These are phyloP conservation scores for Thamnophis elegans DNA, from an alignment of 2,797 vertebrate species.

Conservation along the genomic window DNA sequence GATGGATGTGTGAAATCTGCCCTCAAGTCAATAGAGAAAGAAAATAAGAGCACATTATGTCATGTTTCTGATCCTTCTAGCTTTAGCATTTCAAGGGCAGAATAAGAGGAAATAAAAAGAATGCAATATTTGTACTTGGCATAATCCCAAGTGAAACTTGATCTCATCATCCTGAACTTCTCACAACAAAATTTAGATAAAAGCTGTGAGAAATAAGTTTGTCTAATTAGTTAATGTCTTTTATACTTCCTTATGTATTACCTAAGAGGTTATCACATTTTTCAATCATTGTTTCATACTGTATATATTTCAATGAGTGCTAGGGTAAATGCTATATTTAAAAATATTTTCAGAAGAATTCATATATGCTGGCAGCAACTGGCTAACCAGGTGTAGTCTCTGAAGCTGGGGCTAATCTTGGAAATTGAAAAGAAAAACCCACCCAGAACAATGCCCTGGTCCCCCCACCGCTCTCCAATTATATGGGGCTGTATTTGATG, in stretches of 20 bases:
- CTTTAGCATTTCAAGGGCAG: not conserved
- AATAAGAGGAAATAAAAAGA: constrained; percentile 36
- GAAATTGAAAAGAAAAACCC: not conserved
- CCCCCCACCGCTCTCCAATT: not conserved
- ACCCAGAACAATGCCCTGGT: not conserved
- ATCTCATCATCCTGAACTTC: constrained; percentile 59
- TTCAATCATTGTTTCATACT: not conserved
- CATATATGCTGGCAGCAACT: not conserved
- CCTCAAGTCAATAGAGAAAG: constrained; percentile 45
- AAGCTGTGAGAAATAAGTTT: not conserved
- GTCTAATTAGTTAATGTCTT: not conserved
- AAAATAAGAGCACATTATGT: constrained; percentile 31
- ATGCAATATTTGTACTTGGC: constrained; percentile 56
- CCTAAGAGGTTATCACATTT: not conserved
- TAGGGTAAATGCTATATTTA: not conserved
- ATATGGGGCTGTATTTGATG: not conserved
- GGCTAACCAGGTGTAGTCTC: not conserved
- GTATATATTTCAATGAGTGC: not conserved
- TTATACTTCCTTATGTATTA: not conserved
- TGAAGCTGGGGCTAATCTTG: not conserved
- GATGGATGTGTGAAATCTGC: constrained; percentile 35
- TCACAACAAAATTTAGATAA: constrained; percentile 26
- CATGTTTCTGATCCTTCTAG: constrained; percentile 34
- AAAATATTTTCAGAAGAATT: not conserved
- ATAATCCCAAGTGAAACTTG: constrained; percentile 52